phyloP scores from a whole-genome alignment of 1,140 invertebrate species.

The Drosophila nigromelanica region DNA sequence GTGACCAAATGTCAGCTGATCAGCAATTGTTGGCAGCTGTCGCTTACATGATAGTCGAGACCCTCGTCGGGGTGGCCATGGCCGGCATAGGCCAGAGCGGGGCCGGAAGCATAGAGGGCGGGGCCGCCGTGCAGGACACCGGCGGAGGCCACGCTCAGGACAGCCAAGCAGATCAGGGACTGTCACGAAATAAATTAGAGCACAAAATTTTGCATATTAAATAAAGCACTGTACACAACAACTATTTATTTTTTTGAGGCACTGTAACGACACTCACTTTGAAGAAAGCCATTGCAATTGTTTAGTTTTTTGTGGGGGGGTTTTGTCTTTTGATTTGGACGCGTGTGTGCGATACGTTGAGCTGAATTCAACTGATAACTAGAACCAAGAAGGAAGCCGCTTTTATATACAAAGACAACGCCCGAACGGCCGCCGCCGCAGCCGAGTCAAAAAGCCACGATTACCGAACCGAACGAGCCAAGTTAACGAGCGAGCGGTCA shows the following conservation, averaged over 20 bases:
- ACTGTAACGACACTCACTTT: slow-evolving; percentile 75
- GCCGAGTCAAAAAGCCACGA: slow-evolving; percentile 53
- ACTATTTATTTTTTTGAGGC: slow-evolving; percentile 2
- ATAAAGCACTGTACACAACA: slow-evolving; percentile 11
- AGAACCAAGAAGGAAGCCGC: slow-evolving; percentile 84
- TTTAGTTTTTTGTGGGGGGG: slow-evolving; percentile 1
- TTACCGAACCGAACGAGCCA: slow-evolving; percentile 42
- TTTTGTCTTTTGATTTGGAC: slow-evolving; percentile 39
- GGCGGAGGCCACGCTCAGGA: slow-evolving; percentile 79
- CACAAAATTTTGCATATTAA: slow-evolving; percentile 16
- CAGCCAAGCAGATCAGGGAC: slow-evolving; percentile 82
- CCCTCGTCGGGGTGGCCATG: slow-evolving; percentile 74
- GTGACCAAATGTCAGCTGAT: slow-evolving; percentile 64
- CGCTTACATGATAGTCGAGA: slow-evolving; percentile 80
- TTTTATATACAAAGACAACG: slow-evolving; percentile 83
- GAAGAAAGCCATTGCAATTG: slow-evolving; percentile 80
- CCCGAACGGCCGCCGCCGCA: slow-evolving; percentile 52
- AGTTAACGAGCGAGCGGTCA: slow-evolving; percentile 63
- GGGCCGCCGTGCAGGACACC: slow-evolving; percentile 74
- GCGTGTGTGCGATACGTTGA: slow-evolving; percentile 69
- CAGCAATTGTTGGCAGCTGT: slow-evolving; percentile 6
- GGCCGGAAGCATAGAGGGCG: slow-evolving; percentile 65
- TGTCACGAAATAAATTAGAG: slow-evolving; percentile 37
- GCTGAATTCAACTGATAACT: slow-evolving; percentile 84
- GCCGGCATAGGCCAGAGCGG: slow-evolving; percentile 63